These are phyloP conservation scores for Rhadina sibilatrix DNA, from an alignment of 2,113 vertebrate genomes.

Conservation along the genomic window DNA sequence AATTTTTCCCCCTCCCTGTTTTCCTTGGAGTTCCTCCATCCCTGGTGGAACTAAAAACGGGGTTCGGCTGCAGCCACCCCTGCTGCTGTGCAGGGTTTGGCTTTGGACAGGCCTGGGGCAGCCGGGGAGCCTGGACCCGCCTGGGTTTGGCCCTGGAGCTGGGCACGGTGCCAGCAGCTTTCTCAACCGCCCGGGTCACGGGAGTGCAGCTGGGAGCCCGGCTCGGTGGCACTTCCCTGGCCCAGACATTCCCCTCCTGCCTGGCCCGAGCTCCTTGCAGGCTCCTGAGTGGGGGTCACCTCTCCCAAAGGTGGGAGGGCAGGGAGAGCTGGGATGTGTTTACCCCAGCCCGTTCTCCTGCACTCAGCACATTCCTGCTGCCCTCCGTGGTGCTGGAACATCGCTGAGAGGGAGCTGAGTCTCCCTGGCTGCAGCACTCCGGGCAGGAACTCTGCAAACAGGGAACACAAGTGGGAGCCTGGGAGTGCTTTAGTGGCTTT, in stretches of 20 bases:
- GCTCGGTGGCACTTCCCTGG: not conserved
- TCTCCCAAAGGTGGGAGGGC: not conserved
- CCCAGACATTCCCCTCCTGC: not conserved
- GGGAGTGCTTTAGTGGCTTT: not conserved
- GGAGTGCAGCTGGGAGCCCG: not conserved
- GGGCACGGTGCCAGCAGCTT: slow-evolving; percentile 60
- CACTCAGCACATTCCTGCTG: not conserved
- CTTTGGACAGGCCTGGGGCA: not conserved
- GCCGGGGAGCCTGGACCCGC: not conserved
- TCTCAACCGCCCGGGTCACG: slow-evolving; percentile 37
- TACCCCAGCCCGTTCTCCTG: not conserved
- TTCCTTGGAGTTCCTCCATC: not conserved
- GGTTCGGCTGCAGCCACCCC: not conserved
- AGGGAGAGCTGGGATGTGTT: not conserved
- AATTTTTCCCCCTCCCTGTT: rapidly evolving
- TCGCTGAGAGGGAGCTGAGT: rapidly evolving
- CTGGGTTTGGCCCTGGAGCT: slow-evolving; percentile 16
- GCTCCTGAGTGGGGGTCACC: not conserved
- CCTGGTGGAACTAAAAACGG: not conserved
- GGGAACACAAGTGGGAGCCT: not conserved
- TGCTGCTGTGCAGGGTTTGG: not conserved
- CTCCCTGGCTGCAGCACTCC: not conserved
- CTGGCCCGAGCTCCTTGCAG: not conserved
- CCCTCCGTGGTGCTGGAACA: not conserved
- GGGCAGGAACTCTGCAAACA: not conserved